Base-by-base conservation (phyloP, 2,113 vertebrate genomes). In the Scolopax mira region DNA sequence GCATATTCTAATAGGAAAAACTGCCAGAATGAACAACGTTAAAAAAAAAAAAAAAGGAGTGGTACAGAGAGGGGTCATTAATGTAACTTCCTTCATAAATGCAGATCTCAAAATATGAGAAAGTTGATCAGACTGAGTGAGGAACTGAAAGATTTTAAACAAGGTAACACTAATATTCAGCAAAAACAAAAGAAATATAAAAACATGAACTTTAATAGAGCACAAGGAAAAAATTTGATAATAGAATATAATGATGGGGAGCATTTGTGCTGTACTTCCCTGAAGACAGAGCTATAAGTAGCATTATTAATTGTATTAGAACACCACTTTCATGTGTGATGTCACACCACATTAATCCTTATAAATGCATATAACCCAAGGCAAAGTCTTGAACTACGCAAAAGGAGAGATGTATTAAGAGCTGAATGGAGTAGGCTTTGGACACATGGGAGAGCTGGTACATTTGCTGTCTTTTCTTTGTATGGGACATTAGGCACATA, bases 391-490 rank as follows among this genome's bases (percentile, higher is more conserved):
- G 22, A 84, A 33, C 10, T 7, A 51, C 37, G 21, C 31, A 70
- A 66, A 44, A 73, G 42, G 12, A 66, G 16, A 60, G 15, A 22
- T 2, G 6, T 6, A 5, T 42, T 25, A 42, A 39, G 7, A 62
- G 37, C 28, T 52, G 22, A 61, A 57, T 3, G 17, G 17, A 62
- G 9, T 5, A 23, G 11, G 27, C n/a, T 55, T 16, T 46, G 58
- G 27, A 60, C 13, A 31, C 1, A 18, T 1, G 10, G 13, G 4
- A 52, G 18, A 49, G 21, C 4, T 30, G 24, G 9, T 1, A 39
- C 31, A 54, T 58, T n/a, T 71, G 5, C 24, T 58, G 13, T 10
- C 8, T 44, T 60, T 49, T 25, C 49, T 70, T 73, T 79, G 5
- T 8, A 24, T 18, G 12, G 17, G 12, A 15, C 5, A 4, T 11